Conservation (phyloP, 2,888 invertebrate genomes). For the Tribolium freemani region DNA sequence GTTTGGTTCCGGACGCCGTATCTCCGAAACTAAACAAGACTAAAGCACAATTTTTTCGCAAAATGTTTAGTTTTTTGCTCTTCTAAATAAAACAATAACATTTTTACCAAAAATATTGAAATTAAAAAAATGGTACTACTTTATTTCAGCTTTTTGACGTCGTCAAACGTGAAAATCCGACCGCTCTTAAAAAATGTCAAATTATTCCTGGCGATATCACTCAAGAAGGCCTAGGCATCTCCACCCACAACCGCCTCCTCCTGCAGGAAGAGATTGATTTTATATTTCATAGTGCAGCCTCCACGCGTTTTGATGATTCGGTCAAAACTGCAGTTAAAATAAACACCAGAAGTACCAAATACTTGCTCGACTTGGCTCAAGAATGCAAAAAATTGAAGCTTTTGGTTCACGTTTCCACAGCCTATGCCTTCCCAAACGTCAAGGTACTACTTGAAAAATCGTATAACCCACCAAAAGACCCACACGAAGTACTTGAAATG, state of each 20-base stretch:
- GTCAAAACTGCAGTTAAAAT: slow-evolving; percentile 74
- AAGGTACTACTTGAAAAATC: slow-evolving; percentile 81
- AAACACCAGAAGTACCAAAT: slow-evolving; percentile 70
- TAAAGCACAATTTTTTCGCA: too few relatives aligned
- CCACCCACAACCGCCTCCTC: slow-evolving; percentile 65
- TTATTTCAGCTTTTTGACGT: slow-evolving; percentile 30
- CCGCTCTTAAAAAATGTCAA: slow-evolving; percentile 71
- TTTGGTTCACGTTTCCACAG: slow-evolving; percentile 90
- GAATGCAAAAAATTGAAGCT: slow-evolving; percentile 53
- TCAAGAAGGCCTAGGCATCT: slow-evolving; percentile 65
- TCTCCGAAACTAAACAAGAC: too few relatives aligned
- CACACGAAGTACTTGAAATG: slow-evolving; percentile 52
- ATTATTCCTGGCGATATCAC: slow-evolving; percentile 70
- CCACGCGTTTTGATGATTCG: slow-evolving; percentile 77
- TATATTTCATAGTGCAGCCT: slow-evolving; percentile 81
- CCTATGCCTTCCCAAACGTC: slow-evolving; percentile 91
- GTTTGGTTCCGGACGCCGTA: too few relatives aligned
- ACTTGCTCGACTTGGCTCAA: slow-evolving; percentile 52
- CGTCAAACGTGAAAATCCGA: slow-evolving; percentile 62
- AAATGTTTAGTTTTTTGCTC: too few relatives aligned
- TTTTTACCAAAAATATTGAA: too few relatives aligned
- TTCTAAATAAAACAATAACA: too few relatives aligned
- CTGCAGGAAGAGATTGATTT: slow-evolving; percentile 71
- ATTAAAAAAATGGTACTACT: background rate
- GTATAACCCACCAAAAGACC: slow-evolving; percentile 74